Evolutionary conservation across 2,888 invertebrate species (phyloP).

Genomic region (Cepaea hortensis): DNA sequence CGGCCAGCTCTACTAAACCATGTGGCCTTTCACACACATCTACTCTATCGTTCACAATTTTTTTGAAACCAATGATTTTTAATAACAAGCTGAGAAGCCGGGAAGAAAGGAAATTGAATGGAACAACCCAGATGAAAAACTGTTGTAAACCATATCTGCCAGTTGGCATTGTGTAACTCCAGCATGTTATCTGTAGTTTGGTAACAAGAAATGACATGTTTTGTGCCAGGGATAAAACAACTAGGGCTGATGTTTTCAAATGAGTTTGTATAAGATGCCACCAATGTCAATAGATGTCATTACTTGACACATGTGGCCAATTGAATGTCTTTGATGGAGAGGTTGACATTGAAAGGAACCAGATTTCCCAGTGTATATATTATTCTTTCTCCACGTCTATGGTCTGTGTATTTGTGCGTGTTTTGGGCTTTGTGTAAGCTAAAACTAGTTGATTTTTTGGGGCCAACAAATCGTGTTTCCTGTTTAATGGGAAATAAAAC

Average conservation of each 20-base stretch:
- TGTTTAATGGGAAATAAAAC: too few species aligned
- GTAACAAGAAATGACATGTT: constrained; percentile 19
- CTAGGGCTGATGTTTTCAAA: background rate
- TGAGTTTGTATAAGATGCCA: constrained; percentile 22
- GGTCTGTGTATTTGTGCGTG: background rate
- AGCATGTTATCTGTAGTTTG: background rate
- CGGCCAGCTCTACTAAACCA: background rate
- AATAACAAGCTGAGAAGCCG: background rate
- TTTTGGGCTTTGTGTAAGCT: background rate
- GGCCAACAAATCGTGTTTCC: too few species aligned
- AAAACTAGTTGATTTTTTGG: too few species aligned
- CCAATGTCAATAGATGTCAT: constrained; percentile 7
- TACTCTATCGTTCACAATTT: background rate
- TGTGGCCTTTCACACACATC: background rate
- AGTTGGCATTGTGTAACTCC: background rate
- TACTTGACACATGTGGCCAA: constrained; percentile 20
- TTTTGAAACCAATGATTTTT: background rate
- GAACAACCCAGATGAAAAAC: constrained; percentile 16
- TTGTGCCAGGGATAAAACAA: background rate
- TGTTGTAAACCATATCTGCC: constrained; percentile 9
- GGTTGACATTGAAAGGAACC: background rate
- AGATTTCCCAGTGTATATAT: constrained; percentile 4
- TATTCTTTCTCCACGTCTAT: background rate
- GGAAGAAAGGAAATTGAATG: background rate
- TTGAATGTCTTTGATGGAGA: background rate